phyloP scores from a whole-genome alignment of 2,797 vertebrate genomes.

The Cynopterus sphinx region DNA sequence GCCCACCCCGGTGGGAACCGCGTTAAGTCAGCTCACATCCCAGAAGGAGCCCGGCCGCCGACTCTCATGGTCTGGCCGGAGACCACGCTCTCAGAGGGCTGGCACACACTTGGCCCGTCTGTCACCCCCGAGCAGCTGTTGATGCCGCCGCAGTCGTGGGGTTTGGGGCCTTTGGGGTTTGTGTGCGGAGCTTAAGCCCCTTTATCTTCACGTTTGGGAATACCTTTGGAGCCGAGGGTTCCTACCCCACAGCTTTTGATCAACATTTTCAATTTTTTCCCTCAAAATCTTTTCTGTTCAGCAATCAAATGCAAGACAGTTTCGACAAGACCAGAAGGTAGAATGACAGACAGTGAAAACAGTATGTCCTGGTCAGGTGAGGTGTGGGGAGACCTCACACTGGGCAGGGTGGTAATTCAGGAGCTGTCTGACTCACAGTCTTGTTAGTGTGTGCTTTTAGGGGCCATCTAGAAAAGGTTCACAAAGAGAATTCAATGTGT shows the following conservation, averaged over 20 bases:
- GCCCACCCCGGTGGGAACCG: background rate
- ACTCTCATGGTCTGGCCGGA: background rate
- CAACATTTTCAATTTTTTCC: background rate
- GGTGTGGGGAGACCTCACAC: rapidly evolving
- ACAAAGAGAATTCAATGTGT: background rate
- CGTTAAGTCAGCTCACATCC: background rate
- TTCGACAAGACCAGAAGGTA: background rate
- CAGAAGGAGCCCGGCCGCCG: background rate
- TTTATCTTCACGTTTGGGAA: slow-evolving; percentile 20
- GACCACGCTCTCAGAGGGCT: background rate
- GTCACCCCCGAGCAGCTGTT: slow-evolving; percentile 19
- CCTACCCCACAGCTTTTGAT: background rate
- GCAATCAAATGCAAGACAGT: background rate
- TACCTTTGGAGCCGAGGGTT: background rate
- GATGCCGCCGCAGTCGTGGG: slow-evolving; percentile 1
- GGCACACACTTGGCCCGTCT: background rate
- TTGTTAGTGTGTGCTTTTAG: background rate
- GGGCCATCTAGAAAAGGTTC: background rate
- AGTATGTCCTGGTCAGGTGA: background rate
- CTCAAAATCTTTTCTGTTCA: background rate
- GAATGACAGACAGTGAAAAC: background rate
- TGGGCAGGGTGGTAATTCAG: background rate
- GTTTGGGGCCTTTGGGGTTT: slow-evolving; percentile 16
- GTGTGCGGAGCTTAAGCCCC: slow-evolving; percentile 33
- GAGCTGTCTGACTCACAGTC: background rate